phyloP scores from a whole-genome alignment of 1,140 invertebrate genomes.

The Drosophila arawakana region DNA sequence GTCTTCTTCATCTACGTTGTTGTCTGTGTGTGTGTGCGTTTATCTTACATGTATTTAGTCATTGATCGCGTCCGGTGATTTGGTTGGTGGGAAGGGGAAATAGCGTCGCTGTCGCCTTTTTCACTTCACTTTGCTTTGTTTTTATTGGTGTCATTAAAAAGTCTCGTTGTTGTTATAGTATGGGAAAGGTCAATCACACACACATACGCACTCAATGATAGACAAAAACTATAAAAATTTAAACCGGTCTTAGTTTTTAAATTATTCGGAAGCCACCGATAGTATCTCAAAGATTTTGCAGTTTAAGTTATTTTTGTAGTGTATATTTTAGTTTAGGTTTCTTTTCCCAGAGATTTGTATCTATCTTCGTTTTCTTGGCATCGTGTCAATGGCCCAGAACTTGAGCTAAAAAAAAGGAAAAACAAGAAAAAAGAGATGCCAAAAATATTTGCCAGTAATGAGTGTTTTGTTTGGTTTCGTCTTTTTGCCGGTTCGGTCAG shows the following conservation, averaged over 20 bases:
- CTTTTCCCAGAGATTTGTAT: conserved; percentile 39
- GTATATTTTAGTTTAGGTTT: conserved; percentile 20
- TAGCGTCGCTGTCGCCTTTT: conserved; percentile 24
- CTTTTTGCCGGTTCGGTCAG: conserved; percentile 34
- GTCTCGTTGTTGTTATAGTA: conserved; percentile 39
- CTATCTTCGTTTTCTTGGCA: conserved; percentile 49
- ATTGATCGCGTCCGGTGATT: conserved; percentile 74
- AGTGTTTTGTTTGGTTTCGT: conserved; percentile 32
- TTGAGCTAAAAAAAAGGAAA: conserved; percentile 35
- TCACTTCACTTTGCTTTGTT: conserved; percentile 55
- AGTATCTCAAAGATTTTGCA: conserved; percentile 37
- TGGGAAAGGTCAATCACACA: conserved; percentile 72
- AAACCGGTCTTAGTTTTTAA: conserved; percentile 60
- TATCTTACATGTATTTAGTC: conserved; percentile 54
- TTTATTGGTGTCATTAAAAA: conserved; percentile 75
- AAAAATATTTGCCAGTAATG: conserved; percentile 45
- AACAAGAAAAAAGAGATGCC: conserved; percentile 35
- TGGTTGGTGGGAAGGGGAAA: conserved; percentile 24
- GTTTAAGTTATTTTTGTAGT: conserved; percentile 9
- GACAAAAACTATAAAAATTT: conserved; percentile 37
- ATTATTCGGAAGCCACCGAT: conserved; percentile 38
- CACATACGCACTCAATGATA: conserved; percentile 13
- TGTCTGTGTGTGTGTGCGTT: conserved; percentile 18
- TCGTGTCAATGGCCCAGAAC: conserved; percentile 64
- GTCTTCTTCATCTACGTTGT: conserved; percentile 16